phyloP scores from a whole-genome alignment of 2,888 invertebrate species.

The Pterostichus madidus region DNA sequence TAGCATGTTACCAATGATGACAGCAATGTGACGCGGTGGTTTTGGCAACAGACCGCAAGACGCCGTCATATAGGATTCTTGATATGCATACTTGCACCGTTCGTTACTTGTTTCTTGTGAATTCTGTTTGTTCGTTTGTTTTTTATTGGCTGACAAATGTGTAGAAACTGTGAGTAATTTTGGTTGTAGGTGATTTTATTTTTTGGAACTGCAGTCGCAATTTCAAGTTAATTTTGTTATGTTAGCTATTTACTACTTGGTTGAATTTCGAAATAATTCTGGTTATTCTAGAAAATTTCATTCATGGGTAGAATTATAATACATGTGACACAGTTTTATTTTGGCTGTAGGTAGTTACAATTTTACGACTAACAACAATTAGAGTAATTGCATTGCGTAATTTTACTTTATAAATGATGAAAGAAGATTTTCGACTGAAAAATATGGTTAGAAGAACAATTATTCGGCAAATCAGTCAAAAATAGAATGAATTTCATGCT shows the following conservation, averaged over 20 bases:
- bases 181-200: slow-evolving; percentile 15
- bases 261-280: slow-evolving; percentile 14
- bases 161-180: slow-evolving; percentile 17
- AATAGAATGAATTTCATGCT: too few relatives aligned
- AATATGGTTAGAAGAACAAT: too few relatives aligned
- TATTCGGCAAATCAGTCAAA: too few relatives aligned
- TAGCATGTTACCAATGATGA: slow-evolving; percentile 13
- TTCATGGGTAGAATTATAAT: slow-evolving; percentile 4
- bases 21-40: slow-evolving; percentile 5
- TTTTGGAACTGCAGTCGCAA: slow-evolving; percentile 3
- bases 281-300: slow-evolving; percentile 28
- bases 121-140: slow-evolving; percentile 20
- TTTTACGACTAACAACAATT: too few relatives aligned
- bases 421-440: too few relatives aligned
- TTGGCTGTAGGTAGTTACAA: background rate
- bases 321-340: slow-evolving; percentile 1
- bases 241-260: background rate
- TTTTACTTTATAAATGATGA: too few relatives aligned
- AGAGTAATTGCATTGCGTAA: too few relatives aligned
- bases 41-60: slow-evolving; percentile 44
- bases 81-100: slow-evolving; percentile 45
- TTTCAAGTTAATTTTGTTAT: too few relatives aligned
- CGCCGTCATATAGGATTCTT: slow-evolving; percentile 35
- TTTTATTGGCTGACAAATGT: slow-evolving; percentile 16
- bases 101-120: slow-evolving; percentile 16